A percentile compares a stretch with the other conserved stretches of the same genome.
phyloP scores from a whole-genome alignment of 53 echinoderm and acorn worm species.

The Temnopleurus reevesii region DNA sequence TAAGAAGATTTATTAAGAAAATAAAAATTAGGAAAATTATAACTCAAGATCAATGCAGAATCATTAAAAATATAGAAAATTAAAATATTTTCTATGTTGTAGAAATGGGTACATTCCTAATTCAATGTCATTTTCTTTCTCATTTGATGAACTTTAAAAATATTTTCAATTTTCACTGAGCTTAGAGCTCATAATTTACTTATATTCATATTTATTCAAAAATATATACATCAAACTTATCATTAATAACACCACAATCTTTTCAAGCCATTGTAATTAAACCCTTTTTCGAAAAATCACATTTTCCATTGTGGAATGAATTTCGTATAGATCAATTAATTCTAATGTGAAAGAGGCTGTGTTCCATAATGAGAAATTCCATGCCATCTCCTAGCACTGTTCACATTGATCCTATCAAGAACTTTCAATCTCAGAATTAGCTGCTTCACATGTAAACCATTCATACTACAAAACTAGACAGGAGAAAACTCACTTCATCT shows the following conservation, averaged over 20 bases:
- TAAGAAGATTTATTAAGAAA: too few species aligned
- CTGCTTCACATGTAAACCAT: neutral
- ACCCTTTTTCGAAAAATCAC: too few species aligned
- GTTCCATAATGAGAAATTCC: neutral
- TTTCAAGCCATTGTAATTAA: too few species aligned
- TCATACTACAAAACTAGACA: conserved; percentile 8
- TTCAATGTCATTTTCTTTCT: neutral
- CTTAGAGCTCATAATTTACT: neutral
- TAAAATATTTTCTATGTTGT: too few species aligned
- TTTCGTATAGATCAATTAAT: too few species aligned
- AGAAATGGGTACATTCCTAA: neutral
- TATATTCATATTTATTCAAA: neutral
- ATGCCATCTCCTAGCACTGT: neutral
- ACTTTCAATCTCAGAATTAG: neutral
- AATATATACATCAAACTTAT: too few species aligned
- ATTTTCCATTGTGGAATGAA: too few species aligned
- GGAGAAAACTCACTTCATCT: neutral
- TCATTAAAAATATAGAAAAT: too few species aligned
- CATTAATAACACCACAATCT: too few species aligned
- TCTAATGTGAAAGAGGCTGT: neutral
- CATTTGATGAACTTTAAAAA: neutral
- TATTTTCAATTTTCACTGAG: neutral
- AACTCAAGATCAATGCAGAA: too few species aligned
- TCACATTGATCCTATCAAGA: neutral
- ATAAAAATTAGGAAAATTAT: too few species aligned